Evolutionary conservation across 2,113 vertebrate genomes (phyloP).

Genomic region (Zonotrichia leucophrys): DNA sequence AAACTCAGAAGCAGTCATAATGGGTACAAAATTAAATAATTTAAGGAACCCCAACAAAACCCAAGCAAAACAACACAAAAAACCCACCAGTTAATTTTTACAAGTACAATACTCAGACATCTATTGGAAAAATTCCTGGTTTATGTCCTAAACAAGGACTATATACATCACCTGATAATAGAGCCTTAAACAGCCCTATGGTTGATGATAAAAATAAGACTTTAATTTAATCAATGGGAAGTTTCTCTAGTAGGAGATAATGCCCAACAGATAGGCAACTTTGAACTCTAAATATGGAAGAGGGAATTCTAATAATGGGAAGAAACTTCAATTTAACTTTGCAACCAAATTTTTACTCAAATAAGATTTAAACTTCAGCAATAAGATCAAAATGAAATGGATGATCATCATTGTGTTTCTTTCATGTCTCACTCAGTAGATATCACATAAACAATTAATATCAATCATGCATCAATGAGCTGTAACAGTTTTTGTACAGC

Average conservation of each 20-base stretch:
- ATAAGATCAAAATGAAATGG: neutral
- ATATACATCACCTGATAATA: neutral
- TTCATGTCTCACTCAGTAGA: constrained; percentile 22
- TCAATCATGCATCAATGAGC: constrained; percentile 16
- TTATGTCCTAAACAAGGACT: neutral
- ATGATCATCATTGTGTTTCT: neutral
- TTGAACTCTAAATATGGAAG: neutral
- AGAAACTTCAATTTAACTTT: constrained; percentile 54
- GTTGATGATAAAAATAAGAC: neutral
- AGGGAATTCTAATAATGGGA: neutral
- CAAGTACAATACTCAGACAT: neutral
- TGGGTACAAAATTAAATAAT: neutral
- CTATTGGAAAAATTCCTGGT: neutral
- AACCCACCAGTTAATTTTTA: neutral
- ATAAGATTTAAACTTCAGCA: neutral
- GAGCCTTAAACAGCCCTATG: neutral
- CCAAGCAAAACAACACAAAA: neutral
- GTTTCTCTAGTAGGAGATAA: neutral
- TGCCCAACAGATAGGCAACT: neutral
- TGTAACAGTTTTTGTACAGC: constrained; percentile 22
- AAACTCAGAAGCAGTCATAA: neutral
- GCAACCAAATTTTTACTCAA: neutral
- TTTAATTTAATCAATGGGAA: neutral
- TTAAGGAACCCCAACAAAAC: too few species aligned
- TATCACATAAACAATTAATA: constrained; percentile 13